Conservation (phyloP, 1,140 invertebrate genomes). For the Thaumetopoea pityocampa region DNA sequence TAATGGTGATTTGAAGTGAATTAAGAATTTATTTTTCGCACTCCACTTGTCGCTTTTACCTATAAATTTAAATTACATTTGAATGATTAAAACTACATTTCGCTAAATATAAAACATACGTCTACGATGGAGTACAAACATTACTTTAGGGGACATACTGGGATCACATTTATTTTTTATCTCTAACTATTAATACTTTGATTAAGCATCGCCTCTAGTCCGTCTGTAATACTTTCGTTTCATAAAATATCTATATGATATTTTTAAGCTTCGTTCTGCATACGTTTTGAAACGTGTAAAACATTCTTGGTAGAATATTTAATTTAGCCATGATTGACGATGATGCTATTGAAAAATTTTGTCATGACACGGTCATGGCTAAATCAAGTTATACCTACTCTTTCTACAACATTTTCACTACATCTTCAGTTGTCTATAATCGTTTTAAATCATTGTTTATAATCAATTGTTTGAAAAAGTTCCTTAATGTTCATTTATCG, state of each 20-base stretch:
- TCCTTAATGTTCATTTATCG: conserved; percentile 14
- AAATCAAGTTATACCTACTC: no score
- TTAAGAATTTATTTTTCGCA: no score
- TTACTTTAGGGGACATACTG: conserved; percentile 21
- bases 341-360: no score
- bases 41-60: no score
- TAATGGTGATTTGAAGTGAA: no score
- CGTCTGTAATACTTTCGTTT: conserved; percentile 7
- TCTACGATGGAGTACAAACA: conserved; percentile 11
- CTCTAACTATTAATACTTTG: conserved; percentile 14
- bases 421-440: conserved; percentile 12
- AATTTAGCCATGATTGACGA: not conserved
- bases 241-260: conserved; percentile 9
- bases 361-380: no score
- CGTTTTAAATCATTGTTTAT: conserved; percentile 9
- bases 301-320: not conserved
- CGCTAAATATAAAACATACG: conserved; percentile 6
- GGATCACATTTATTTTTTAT: conserved; percentile 24
- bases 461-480: conserved; percentile 4
- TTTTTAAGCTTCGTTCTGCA: conserved; percentile 6
- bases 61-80: no score
- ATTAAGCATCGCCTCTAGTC: conserved; percentile 9
- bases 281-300: not conserved
- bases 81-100: no score
- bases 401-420: conserved; percentile 12